phyloP scores from a whole-genome alignment of 2,113 vertebrate genomes.

The Pluvialis apricaria region DNA sequence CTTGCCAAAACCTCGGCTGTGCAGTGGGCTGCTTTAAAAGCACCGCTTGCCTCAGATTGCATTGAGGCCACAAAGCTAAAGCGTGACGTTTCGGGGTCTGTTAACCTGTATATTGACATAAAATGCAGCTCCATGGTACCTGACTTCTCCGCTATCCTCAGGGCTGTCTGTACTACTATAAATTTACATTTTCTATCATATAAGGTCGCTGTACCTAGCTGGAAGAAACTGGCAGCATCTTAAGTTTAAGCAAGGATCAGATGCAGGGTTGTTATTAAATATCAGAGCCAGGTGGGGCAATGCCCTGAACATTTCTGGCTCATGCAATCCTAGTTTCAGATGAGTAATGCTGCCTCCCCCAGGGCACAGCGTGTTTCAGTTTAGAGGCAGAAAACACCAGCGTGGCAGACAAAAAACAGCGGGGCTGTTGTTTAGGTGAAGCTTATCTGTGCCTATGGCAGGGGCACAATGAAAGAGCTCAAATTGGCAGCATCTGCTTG shows the following conservation, averaged over 20 bases:
- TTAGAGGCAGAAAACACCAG: background rate
- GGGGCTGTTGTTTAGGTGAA: accelerated
- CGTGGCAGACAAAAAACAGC: background rate
- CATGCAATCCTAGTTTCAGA: background rate
- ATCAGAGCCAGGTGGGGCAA: background rate
- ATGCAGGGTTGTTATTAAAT: background rate
- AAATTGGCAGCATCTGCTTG: background rate
- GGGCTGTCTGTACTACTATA: background rate
- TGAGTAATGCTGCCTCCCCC: background rate
- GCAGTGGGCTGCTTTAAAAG: background rate
- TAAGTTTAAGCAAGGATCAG: background rate
- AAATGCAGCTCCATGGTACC: background rate
- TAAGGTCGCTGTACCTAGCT: background rate
- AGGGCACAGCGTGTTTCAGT: background rate
- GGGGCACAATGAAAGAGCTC: background rate
- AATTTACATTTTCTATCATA: background rate
- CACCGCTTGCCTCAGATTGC: background rate
- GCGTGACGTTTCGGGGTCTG: background rate
- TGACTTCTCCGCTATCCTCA: background rate
- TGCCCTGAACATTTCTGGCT: background rate
- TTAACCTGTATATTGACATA: background rate
- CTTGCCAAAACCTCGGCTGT: background rate
- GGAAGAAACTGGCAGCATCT: background rate
- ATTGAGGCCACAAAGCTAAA: background rate
- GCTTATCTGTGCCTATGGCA: background rate